Evolutionary conservation across 1,140 invertebrate genomes (phyloP).

Genomic region (Lordiphosa clarofinis): DNA sequence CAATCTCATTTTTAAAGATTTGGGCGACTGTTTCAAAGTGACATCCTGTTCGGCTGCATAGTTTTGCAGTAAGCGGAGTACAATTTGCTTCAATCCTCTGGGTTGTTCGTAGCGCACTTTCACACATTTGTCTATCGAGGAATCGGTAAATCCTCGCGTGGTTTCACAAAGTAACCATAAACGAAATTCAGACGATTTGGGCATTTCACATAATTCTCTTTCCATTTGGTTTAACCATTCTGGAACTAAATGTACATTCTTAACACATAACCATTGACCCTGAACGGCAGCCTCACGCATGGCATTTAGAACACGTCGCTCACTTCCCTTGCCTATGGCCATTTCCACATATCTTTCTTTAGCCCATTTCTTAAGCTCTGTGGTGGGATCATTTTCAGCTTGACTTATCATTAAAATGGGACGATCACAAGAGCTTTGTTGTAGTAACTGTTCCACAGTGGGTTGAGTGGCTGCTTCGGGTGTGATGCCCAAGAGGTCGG

Average conservation of each 20-base stretch:
- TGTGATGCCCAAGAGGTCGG: slow-evolving; percentile 83
- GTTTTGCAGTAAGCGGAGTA: slow-evolving; percentile 80
- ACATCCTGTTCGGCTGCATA: slow-evolving; percentile 46
- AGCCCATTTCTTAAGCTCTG: slow-evolving; percentile 83
- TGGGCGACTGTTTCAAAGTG: slow-evolving; percentile 49
- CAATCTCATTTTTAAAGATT: slow-evolving; percentile 73
- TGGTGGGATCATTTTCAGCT: slow-evolving; percentile 90
- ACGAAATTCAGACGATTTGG: slow-evolving; percentile 84
- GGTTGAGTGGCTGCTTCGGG: slow-evolving; percentile 58
- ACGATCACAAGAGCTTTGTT: slow-evolving; percentile 80
- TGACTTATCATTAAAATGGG: slow-evolving; percentile 89
- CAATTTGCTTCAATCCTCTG: slow-evolving; percentile 83
- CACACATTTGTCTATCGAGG: slow-evolving; percentile 79
- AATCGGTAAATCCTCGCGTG: slow-evolving; percentile 55
- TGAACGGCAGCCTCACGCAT: slow-evolving; percentile 54
- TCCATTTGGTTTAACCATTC: slow-evolving; percentile 88
- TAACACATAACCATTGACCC: slow-evolving; percentile 82
- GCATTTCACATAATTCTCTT: slow-evolving; percentile 84
- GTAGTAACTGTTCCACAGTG: slow-evolving; percentile 63
- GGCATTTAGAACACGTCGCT: slow-evolving; percentile 37
- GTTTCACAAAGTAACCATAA: slow-evolving; percentile 87
- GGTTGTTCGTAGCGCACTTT: slow-evolving; percentile 94
- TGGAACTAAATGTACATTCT: slow-evolving; percentile 93
- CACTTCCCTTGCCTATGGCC: slow-evolving; percentile 71
- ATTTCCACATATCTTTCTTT: slow-evolving; percentile 81